Percentiles rank a stretch among this genome's conserved stretches.
These are phyloP conservation scores for Leptodactylus fuscus DNA, from an alignment of 2,113 vertebrate species.

Conservation along the genomic window DNA sequence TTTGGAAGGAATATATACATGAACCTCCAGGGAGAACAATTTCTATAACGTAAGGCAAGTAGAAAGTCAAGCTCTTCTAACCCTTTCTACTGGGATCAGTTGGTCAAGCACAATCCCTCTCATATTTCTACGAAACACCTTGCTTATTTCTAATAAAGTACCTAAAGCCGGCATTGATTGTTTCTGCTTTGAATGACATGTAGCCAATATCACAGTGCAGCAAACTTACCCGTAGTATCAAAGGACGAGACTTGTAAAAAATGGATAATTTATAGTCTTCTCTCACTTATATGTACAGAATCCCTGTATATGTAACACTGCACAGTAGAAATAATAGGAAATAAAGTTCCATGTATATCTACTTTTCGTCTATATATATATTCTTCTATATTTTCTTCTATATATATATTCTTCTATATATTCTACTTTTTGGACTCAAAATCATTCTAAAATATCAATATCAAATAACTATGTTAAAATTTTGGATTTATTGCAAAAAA, in stretches of 20 bases:
- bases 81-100: slow-evolving; percentile 16
- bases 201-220: slow-evolving; percentile 39
- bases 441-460: not conserved
- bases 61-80: slow-evolving; percentile 33
- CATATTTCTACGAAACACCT: slow-evolving; percentile 35
- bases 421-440: too few relatives aligned
- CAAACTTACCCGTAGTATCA: not conserved
- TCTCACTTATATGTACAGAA: not conserved
- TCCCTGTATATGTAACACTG: not conserved
- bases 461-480: not conserved
- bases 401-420: too few relatives aligned
- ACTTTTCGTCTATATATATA: too few relatives aligned
- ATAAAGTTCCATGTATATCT: not conserved
- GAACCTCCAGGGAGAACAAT: not conserved
- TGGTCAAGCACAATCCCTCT: slow-evolving; percentile 22
- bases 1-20: not conserved
- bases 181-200: slow-evolving; percentile 42
- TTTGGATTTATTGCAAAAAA: not conserved
- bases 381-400: too few relatives aligned
- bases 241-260: slow-evolving; percentile 6
- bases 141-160: slow-evolving; percentile 47
- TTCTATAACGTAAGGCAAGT: not conserved
- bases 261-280: slow-evolving; percentile 13
- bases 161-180: slow-evolving; percentile 49
- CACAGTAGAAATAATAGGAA: not conserved